phyloP scores from a whole-genome alignment of 2,113 vertebrate genomes.

The Cryptotis parvus region DNA sequence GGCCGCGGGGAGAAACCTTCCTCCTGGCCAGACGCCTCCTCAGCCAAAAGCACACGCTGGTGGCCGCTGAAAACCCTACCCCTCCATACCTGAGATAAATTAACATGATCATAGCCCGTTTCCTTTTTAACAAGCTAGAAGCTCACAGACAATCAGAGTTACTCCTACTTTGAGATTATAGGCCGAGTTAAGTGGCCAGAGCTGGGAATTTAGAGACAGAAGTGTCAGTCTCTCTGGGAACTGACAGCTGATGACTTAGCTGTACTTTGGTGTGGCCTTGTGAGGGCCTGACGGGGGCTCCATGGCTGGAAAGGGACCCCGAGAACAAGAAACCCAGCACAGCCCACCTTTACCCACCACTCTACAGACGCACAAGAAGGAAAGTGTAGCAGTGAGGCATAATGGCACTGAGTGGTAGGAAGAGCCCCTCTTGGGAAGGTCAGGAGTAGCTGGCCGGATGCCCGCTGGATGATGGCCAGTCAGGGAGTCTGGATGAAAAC shows the following conservation, averaged over 20 bases:
- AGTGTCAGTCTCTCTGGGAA: neutral
- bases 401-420: too few species aligned
- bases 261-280: neutral
- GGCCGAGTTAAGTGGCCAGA: neutral
- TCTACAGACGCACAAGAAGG: rapidly evolving
- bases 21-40: neutral
- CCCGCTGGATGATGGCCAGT: neutral
- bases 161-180: neutral
- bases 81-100: neutral
- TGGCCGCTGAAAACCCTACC: neutral
- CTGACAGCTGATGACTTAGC: neutral
- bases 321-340: neutral
- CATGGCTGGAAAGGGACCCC: neutral
- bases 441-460: too few species aligned
- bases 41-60: neutral
- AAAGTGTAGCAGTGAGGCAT: too few species aligned
- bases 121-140: constrained; percentile 50
- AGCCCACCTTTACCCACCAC: too few species aligned
- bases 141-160: neutral
- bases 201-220: neutral
- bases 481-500: neutral
- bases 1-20: constrained; percentile 24
- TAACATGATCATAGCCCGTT: neutral
- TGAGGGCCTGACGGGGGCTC: neutral
- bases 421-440: too few species aligned